phyloP scores from a whole-genome alignment of 92 coral and sea anemone species.

The Ricordea florida region DNA sequence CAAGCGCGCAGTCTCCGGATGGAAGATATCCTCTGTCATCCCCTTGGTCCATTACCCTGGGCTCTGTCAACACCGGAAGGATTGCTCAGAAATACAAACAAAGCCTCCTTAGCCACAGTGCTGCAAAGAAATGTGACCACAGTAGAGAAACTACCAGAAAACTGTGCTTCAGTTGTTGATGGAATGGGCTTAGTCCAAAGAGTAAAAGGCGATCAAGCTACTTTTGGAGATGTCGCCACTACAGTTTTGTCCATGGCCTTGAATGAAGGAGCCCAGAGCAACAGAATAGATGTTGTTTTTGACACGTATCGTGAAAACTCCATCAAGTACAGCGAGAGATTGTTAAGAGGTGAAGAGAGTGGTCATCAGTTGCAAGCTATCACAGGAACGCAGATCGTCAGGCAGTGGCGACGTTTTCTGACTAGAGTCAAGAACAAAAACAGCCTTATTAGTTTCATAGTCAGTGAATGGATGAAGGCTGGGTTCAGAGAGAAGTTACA shows the following conservation, averaged over 20 bases:
- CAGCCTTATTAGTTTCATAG: conserved; percentile 6
- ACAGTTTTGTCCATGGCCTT: conserved; percentile 19
- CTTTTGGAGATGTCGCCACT: conserved; percentile 22
- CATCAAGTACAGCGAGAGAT: conserved; percentile 39
- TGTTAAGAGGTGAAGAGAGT: conserved; percentile 24
- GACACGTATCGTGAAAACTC: conserved; percentile 24
- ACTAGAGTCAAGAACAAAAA: conserved; percentile 10
- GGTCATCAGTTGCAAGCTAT: conserved; percentile 20
- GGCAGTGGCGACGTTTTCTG: conserved; percentile 34
- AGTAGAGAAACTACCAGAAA: conserved; percentile 17
- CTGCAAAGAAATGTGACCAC: conserved; percentile 26
- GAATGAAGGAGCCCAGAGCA: conserved; percentile 2
- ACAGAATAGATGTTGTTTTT: conserved; percentile 46
- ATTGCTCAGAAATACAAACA: neutral
- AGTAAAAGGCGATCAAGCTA: conserved; percentile 19
- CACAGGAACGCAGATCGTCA: conserved; percentile 19
- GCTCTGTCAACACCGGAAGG: conserved; percentile 15
- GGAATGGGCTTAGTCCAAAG: conserved; percentile 33
- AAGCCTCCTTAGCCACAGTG: conserved; percentile 4
- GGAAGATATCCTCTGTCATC: neutral
- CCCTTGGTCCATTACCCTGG: conserved; percentile 18
- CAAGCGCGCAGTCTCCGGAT: conserved; percentile 10
- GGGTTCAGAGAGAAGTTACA: conserved; percentile 20
- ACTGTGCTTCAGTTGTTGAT: conserved; percentile 32
- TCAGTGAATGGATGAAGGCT: conserved; percentile 3